Conservation (phyloP, 2,888 invertebrate genomes). For the Zygaena filipendulae region DNA sequence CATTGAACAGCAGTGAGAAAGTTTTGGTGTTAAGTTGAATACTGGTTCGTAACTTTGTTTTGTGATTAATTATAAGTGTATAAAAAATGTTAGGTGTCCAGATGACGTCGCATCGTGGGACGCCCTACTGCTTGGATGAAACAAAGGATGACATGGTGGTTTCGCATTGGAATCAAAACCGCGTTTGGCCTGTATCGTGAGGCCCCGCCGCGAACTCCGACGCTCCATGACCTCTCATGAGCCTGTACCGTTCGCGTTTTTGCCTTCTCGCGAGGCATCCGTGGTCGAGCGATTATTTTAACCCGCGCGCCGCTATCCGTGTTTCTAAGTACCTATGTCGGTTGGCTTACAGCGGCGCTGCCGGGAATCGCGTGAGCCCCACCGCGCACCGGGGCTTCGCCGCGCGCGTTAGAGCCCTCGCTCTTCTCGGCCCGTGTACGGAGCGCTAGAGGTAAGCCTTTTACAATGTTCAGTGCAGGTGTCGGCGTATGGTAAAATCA, state of each 20-base stretch:
- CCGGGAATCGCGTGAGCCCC: conserved; percentile 49
- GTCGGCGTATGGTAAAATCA: conserved; percentile 34
- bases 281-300: conserved; percentile 17
- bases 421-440: conserved; percentile 44
- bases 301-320: conserved; percentile 44
- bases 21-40: conserved; percentile 53
- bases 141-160: conserved; percentile 20
- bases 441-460: conserved; percentile 50
- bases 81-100: conserved; percentile 54
- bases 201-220: conserved; percentile 53
- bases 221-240: conserved; percentile 58
- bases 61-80: conserved; percentile 63
- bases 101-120: conserved; percentile 25
- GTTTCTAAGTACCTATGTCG: conserved; percentile 55
- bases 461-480: conserved; percentile 17
- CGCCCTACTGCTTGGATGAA: conserved; percentile 15
- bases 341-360: conserved; percentile 58
- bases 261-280: conserved; percentile 33
- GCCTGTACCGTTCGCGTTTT: conserved; percentile 42
- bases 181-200: conserved; percentile 48
- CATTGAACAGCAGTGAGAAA: conserved; percentile 61
- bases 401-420: conserved; percentile 66
- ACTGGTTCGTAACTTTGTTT: conserved; percentile 67
- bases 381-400: conserved; percentile 37
- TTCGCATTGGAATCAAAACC: conserved; percentile 25